Conservation (phyloP, 2,113 vertebrate genomes). For the Syngnathus floridae region DNA sequence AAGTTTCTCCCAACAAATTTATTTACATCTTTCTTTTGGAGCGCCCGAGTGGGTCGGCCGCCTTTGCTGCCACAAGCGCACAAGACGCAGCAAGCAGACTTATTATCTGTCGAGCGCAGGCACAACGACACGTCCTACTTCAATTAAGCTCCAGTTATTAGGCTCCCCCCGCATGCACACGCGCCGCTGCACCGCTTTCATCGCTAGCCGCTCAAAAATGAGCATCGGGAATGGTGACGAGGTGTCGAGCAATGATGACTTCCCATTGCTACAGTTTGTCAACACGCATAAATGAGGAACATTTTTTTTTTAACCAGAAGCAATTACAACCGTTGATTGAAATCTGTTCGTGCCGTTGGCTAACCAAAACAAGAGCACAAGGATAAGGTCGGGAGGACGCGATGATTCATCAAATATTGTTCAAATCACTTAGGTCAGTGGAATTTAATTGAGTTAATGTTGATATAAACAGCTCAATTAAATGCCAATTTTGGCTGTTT, state of each 20-base stretch:
- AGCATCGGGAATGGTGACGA: neutral
- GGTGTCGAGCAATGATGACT: neutral
- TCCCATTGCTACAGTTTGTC: neutral
- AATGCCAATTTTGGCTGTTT: neutral
- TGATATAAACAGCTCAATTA: neutral
- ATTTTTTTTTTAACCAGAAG: neutral
- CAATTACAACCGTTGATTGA: neutral
- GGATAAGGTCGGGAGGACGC: neutral
- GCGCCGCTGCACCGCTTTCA: neutral
- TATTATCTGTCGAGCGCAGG: slow-evolving; percentile 60
- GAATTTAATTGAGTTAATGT: neutral
- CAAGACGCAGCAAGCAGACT: slow-evolving; percentile 28
- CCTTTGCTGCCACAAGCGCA: neutral
- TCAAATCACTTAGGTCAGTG: neutral
- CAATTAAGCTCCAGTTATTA: slow-evolving; percentile 3
- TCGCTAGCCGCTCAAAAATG: neutral
- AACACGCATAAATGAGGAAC: neutral
- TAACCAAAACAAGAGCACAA: neutral
- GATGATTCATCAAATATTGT: neutral
- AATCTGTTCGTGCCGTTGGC: neutral
- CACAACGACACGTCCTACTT: slow-evolving; percentile 26
- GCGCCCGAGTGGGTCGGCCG: neutral
- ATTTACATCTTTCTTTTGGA: slow-evolving; percentile 25
- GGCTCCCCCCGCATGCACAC: neutral
- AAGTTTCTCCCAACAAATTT: slow-evolving; percentile 26